Percentiles rank a stretch among this genome's conserved stretches.
Evolutionary conservation across 2,797 vertebrate genomes (phyloP).

Genomic region (Periparus ater): DNA sequence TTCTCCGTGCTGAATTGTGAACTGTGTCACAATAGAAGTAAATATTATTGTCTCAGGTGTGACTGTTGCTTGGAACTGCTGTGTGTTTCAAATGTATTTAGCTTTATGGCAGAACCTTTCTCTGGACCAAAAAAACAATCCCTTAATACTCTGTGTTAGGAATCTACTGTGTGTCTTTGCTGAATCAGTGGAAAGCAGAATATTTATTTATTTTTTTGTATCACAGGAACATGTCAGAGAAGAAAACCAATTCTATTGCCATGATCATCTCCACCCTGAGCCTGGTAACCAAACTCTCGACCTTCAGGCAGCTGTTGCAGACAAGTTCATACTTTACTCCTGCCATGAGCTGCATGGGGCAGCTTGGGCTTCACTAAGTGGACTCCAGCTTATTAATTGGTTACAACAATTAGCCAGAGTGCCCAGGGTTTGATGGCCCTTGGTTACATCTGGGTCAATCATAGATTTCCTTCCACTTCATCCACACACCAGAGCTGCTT

Average conservation of each 20-base stretch:
- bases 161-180: background rate
- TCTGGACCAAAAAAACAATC: background rate
- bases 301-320: background rate
- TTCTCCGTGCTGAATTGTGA: background rate
- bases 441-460: conserved; percentile 18
- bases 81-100: background rate
- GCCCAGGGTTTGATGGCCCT: background rate
- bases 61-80: background rate
- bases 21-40: background rate
- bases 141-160: background rate
- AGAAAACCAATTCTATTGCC: background rate
- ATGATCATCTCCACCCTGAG: background rate
- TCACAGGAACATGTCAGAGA: background rate
- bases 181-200: background rate
- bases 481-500: background rate
- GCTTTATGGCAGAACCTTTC: background rate
- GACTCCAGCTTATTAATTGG: conserved; percentile 65
- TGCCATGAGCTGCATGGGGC: background rate
- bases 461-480: conserved; percentile 26
- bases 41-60: background rate
- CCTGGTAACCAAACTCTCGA: background rate
- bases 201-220: background rate
- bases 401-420: conserved; percentile 64
- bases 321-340: background rate
- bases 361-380: conserved; percentile 2